Conservation (phyloP, 2,797 vertebrate genomes). For the Pangasius krempfi region DNA sequence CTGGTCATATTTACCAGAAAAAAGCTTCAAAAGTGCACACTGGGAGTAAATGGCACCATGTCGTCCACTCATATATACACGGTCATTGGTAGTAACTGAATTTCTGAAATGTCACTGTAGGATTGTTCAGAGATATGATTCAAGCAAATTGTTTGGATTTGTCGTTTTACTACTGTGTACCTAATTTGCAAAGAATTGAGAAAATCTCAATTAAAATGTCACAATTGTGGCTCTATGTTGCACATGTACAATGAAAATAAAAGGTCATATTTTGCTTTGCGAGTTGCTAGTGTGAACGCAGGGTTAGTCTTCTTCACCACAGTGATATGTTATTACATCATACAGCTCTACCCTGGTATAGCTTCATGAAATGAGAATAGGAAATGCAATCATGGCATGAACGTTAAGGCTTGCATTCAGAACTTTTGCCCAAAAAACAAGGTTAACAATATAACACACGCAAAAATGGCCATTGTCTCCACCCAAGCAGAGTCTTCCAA, state of each 20-base stretch:
- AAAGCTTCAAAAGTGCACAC: not conserved
- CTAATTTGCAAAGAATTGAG: not conserved
- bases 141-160: not conserved
- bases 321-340: not conserved
- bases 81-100: not conserved
- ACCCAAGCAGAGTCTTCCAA: not conserved
- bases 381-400: not conserved
- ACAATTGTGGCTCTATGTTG: not conserved
- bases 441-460: not conserved
- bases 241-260: not conserved
- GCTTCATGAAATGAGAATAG: not conserved
- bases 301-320: not conserved
- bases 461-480: constrained; percentile 15
- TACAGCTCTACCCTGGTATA: not conserved
- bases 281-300: not conserved
- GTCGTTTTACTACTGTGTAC: not conserved
- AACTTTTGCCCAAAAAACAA: not conserved
- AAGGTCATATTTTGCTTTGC: not conserved
- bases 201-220: not conserved
- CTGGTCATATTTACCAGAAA: not conserved
- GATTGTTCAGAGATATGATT: not conserved
- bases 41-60: not conserved
- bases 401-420: not conserved
- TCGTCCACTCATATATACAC: not conserved
- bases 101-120: not conserved